Base-by-base conservation (phyloP, 2,797 vertebrate genomes). In the Sternotherus odoratus region DNA sequence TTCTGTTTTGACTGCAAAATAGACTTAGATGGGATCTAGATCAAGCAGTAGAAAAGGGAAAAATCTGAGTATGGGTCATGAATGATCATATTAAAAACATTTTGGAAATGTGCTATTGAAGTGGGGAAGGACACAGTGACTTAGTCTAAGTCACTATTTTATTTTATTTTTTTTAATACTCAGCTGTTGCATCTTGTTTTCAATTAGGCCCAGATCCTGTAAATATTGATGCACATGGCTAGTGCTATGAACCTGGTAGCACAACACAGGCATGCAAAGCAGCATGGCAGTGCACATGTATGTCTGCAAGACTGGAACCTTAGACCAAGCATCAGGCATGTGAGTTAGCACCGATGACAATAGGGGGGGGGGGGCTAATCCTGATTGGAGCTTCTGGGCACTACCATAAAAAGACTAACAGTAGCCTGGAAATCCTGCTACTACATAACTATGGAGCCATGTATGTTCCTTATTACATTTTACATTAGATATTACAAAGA, bases 401-500 rank as follows among this genome's bases (percentile, higher is more conserved):
- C n/a, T 39, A 12, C 36, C 63, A 69, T 36, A 39, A 69, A 39
- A 69, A 30, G 39, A 39, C 63, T 69, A 19, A 48, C 53, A 96
- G 53, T 46, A 90, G 56, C n/a, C 50, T 94, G 90, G 39, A 91
- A 57, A 93, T 89, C 30, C n/a, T 33, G 39, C 5, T 79, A n/a
- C 51, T 77, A 63, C 28, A 51, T 53, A 57, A n/a, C 57, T 30
- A 50, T 10, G 30, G 78, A 87, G 36, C 78, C 93, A 84, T 81
- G 51, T 63, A 60, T 83, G 36, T 30, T 88, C 85, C 95, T 94
- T 95, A 94, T 95, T 94, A 85, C 15, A 49, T 66, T 84, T 91
- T 60, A 88, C 88, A 72, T 16, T 28, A 72, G 49, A 11, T 87
- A 66, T 82, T 57, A 84, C 57, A 88, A 17, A 92, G 82, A 7